These are phyloP conservation scores for Gambusia yucatana DNA, from an alignment of 2,797 vertebrate species.

Conservation along the genomic window DNA sequence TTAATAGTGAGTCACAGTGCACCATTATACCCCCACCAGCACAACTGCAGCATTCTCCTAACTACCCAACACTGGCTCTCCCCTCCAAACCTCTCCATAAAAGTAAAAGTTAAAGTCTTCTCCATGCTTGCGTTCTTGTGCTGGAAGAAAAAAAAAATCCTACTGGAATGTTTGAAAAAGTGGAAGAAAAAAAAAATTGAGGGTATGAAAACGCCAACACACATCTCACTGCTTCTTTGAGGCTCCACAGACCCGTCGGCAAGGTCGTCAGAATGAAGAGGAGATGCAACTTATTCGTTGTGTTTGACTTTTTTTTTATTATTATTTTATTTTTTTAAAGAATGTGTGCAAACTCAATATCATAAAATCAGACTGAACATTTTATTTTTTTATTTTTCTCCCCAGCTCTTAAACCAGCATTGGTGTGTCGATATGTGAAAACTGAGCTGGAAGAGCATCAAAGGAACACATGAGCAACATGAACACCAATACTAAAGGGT, in stretches of 20 bases:
- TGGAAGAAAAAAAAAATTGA: slow-evolving; percentile 63
- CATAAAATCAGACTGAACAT: slow-evolving; percentile 46
- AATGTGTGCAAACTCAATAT: slow-evolving; percentile 37
- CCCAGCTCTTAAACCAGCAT: slow-evolving; percentile 31
- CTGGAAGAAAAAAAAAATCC: slow-evolving; percentile 44
- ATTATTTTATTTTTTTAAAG: slow-evolving; percentile 7
- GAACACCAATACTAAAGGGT: slow-evolving; percentile 44
- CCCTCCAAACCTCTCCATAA: slow-evolving; percentile 10
- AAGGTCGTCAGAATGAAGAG: slow-evolving; percentile 61
- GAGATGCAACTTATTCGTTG: slow-evolving; percentile 50
- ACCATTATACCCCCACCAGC: slow-evolving; percentile 68
- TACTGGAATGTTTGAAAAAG: slow-evolving; percentile 60
- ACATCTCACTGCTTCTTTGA: slow-evolving; percentile 65
- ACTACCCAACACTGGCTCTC: slow-evolving; percentile 30
- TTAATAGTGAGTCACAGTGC: slow-evolving; percentile 77
- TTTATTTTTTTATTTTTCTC: neutral
- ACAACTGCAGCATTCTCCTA: slow-evolving; percentile 57
- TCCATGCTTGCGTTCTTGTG: slow-evolving; percentile 36
- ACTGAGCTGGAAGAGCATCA: slow-evolving; percentile 67
- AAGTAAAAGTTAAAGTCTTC: slow-evolving; percentile 25
- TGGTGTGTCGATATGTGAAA: slow-evolving; percentile 49
- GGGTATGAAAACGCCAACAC: slow-evolving; percentile 70
- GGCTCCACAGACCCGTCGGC: slow-evolving; percentile 57
- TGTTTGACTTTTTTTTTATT: slow-evolving; percentile 64
- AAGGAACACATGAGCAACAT: slow-evolving; percentile 60